These are phyloP conservation scores for Polyodon spathula DNA, from an alignment of 2,113 vertebrate species.

Conservation along the genomic window DNA sequence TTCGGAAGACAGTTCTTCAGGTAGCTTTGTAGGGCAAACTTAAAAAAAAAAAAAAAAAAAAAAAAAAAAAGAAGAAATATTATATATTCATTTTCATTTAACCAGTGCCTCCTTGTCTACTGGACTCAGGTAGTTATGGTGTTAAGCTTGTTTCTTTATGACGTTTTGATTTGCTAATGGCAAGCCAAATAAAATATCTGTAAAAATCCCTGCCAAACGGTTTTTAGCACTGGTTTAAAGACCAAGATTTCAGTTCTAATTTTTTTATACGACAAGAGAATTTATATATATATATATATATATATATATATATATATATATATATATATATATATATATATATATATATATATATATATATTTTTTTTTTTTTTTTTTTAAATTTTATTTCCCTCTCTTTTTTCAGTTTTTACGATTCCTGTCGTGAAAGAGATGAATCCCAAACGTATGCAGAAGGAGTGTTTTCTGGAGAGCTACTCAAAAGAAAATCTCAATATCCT, in stretches of 20 bases:
- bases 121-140: too few relatives aligned
- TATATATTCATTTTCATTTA: too few relatives aligned
- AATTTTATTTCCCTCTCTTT: too few relatives aligned
- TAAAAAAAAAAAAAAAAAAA: constrained; percentile 36
- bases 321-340: too few relatives aligned
- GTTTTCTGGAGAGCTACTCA: neutral
- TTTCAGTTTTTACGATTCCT: constrained; percentile 3
- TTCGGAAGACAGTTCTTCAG: constrained; percentile 62
- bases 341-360: too few relatives aligned
- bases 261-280: too few relatives aligned
- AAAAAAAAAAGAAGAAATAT: constrained; percentile 35
- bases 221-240: neutral
- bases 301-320: too few relatives aligned
- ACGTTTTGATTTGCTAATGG: neutral
- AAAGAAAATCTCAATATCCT: neutral
- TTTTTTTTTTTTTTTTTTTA: too few relatives aligned
- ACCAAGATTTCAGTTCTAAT: too few relatives aligned
- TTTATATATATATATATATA: too few relatives aligned
- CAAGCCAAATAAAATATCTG: neutral
- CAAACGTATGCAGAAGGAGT: neutral
- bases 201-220: neutral
- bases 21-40: constrained; percentile 66
- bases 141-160: neutral
- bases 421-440: constrained; percentile 2
- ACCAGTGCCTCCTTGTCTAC: too few relatives aligned